Conservation (phyloP, 1,140 invertebrate genomes). For the Penaeus japonicus region DNA sequence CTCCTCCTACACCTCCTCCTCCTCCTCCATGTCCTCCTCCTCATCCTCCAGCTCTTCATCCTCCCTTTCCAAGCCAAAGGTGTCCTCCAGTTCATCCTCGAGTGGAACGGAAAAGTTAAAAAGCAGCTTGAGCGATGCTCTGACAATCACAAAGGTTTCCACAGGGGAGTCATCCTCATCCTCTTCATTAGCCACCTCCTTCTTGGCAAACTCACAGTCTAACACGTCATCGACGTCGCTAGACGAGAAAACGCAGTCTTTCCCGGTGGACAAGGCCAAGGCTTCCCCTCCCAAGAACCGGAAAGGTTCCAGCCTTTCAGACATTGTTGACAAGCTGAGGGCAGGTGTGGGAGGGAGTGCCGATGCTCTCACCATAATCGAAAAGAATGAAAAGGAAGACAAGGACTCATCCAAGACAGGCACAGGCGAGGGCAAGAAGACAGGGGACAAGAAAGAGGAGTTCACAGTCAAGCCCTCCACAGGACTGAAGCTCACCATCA, state of each 20-base stretch:
- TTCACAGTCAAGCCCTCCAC: constrained; percentile 87
- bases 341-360: constrained; percentile 50
- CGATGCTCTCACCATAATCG: constrained; percentile 54
- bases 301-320: constrained; percentile 57
- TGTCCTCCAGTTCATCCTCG: constrained; percentile 23
- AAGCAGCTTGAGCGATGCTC: constrained; percentile 45
- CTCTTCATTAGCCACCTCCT: constrained; percentile 53
- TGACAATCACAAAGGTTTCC: constrained; percentile 55
- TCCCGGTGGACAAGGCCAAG: constrained; percentile 56
- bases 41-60: background rate
- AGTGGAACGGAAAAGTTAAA: constrained; percentile 38
- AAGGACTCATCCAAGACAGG: constrained; percentile 60
- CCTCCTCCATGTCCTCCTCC: no score
- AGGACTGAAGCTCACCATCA: constrained; percentile 88
- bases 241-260: constrained; percentile 36
- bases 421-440: constrained; percentile 51
- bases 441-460: constrained; percentile 73
- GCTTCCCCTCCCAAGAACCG: constrained; percentile 57
- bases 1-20: no score
- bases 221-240: constrained; percentile 36
- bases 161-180: constrained; percentile 48
- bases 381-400: constrained; percentile 62
- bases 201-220: constrained; percentile 38
- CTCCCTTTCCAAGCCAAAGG: background rate
- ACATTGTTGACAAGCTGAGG: constrained; percentile 58